phyloP scores from a whole-genome alignment of 2,113 vertebrate species.

The Sitta europaea region DNA sequence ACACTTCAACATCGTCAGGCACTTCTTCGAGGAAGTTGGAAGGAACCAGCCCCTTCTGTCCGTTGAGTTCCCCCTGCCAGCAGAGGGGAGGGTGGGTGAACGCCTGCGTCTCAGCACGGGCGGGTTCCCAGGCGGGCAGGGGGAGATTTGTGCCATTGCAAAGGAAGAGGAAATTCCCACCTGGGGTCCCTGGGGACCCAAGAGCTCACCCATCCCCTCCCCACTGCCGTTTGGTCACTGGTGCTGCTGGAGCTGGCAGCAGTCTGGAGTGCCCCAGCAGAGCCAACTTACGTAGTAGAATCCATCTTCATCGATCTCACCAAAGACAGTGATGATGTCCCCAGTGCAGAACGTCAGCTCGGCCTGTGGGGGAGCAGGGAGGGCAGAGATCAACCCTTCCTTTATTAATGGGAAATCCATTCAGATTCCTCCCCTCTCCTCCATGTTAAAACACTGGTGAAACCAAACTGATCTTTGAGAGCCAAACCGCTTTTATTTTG shows the following conservation, averaged over 20 bases:
- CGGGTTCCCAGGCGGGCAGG: neutral
- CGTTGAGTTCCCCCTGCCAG: constrained; percentile 91
- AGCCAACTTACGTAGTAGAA: constrained; percentile 93
- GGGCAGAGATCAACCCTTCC: neutral
- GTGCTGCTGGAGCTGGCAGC: accelerated
- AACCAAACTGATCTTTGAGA: neutral
- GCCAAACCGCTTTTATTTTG: neutral
- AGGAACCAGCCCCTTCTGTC: constrained; percentile 95
- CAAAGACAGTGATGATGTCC: constrained; percentile 92
- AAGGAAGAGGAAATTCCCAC: neutral
- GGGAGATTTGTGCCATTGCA: neutral
- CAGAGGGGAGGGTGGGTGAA: accelerated
- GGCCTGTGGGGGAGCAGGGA: constrained; percentile 68
- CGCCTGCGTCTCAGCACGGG: accelerated
- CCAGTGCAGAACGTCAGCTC: constrained; percentile 96
- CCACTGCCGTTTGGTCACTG: accelerated
- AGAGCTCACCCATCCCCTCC: neutral
- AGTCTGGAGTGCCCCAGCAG: neutral
- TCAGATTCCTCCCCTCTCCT: neutral
- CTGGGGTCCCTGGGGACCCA: accelerated
- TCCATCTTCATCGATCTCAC: constrained; percentile 97
- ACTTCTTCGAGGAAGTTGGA: constrained; percentile 99
- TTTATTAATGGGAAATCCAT: neutral
- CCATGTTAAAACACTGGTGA: neutral
- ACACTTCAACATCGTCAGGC: constrained; percentile 98